Evolutionary conservation across 2,888 invertebrate species (phyloP).

Genomic region (Chalcosyrphus nemorum): DNA sequence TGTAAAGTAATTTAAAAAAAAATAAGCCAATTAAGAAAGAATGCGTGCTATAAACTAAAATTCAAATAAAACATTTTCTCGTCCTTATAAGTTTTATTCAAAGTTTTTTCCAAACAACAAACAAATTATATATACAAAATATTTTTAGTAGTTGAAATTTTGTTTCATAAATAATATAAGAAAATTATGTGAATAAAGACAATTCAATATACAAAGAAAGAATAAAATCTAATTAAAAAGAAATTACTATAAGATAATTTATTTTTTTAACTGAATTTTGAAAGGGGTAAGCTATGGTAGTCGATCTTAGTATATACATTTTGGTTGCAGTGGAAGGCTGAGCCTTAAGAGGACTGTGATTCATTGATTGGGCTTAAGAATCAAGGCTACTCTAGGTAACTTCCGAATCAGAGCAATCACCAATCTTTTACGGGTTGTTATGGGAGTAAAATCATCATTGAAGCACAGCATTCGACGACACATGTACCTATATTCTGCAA

Average conservation of each 20-base stretch:
- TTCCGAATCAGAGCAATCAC: too few species aligned
- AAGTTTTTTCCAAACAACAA: slow-evolving; percentile 16
- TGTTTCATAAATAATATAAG: background rate
- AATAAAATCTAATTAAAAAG: slow-evolving; percentile 6
- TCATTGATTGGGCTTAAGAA: too few species aligned
- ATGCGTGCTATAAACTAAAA: slow-evolving; percentile 48
- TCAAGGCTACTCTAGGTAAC: too few species aligned
- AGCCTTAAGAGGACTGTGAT: too few species aligned
- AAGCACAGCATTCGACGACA: too few species aligned
- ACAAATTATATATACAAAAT: slow-evolving; percentile 16
- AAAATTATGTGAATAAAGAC: slow-evolving; percentile 28
- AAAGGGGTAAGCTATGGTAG: too few species aligned
- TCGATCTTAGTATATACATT: too few species aligned
- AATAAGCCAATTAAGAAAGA: slow-evolving; percentile 13
- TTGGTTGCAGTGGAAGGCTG: too few species aligned
- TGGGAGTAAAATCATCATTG: too few species aligned
- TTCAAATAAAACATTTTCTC: slow-evolving; percentile 28
- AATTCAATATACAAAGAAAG: slow-evolving; percentile 49
- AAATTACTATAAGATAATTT: background rate
- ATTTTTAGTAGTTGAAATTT: slow-evolving; percentile 47
- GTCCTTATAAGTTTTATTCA: slow-evolving; percentile 42
- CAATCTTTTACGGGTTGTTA: too few species aligned
- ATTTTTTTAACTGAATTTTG: too few species aligned
- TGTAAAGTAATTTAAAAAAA: slow-evolving; percentile 16
- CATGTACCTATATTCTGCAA: too few species aligned